Conservation (phyloP, 2,113 vertebrate genomes). For the Rynchops niger region DNA sequence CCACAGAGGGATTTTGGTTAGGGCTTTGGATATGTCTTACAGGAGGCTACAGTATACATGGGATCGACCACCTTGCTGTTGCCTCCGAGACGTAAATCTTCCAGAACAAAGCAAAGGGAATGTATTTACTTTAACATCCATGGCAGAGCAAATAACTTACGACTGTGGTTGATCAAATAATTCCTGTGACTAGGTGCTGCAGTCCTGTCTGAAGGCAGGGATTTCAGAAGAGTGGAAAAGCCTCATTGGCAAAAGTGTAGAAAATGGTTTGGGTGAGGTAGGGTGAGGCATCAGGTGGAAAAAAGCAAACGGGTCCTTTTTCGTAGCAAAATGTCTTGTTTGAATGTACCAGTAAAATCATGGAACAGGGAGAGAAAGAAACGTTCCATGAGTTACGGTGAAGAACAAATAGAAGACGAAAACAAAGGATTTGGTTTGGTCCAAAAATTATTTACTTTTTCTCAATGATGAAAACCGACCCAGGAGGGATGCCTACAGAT, state of each 20-base stretch:
- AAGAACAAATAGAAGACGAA: background rate
- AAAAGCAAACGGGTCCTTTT: background rate
- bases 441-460: background rate
- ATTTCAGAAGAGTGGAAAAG: background rate
- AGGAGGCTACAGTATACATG: background rate
- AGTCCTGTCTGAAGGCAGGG: background rate
- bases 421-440: background rate
- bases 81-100: background rate
- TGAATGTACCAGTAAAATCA: background rate
- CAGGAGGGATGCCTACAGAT: background rate
- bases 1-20: background rate
- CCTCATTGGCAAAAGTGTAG: background rate
- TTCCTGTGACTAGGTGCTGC: rapidly evolving
- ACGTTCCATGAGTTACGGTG: background rate
- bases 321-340: background rate
- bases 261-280: background rate
- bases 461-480: background rate
- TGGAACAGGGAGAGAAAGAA: background rate
- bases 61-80: background rate
- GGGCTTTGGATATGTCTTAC: background rate
- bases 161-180: background rate
- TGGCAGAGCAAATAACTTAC: background rate
- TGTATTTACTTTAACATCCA: background rate
- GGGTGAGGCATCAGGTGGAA: background rate
- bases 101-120: background rate